phyloP scores from a whole-genome alignment of 2,113 vertebrate species.

The Poecilia latipinna region DNA sequence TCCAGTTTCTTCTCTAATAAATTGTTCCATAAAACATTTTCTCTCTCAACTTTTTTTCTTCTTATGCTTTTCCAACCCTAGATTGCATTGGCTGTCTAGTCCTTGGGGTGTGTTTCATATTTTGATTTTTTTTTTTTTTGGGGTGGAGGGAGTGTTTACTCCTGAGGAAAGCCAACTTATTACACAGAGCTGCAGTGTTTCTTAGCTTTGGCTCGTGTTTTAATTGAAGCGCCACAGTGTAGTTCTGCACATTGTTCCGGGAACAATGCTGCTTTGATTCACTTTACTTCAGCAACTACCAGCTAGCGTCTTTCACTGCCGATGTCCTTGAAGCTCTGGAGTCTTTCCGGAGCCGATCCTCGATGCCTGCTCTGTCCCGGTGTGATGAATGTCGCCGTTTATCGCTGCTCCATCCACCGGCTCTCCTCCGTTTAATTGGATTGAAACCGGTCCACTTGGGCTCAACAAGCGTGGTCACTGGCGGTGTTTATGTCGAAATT shows the following conservation, averaged over 20 bases:
- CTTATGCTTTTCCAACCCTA: constrained; percentile 9
- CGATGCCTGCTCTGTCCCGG: constrained; percentile 41
- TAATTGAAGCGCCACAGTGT: not conserved
- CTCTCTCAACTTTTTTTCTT: constrained; percentile 17
- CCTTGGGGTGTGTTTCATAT: constrained; percentile 41
- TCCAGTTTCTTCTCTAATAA: constrained; percentile 36
- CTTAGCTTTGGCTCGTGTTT: not conserved
- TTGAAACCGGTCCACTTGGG: constrained; percentile 65
- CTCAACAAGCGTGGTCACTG: constrained; percentile 38
- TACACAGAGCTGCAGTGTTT: constrained; percentile 5
- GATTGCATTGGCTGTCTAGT: constrained; percentile 6
- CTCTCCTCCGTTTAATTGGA: constrained; percentile 68
- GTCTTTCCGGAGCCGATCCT: constrained; percentile 33
- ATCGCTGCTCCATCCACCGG: constrained; percentile 46
- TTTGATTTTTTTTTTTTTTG: constrained; percentile 30
- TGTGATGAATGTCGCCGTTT: constrained; percentile 65
- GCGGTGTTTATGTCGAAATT: constrained; percentile 58
- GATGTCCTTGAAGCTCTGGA: constrained; percentile 17
- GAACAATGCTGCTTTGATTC: constrained; percentile 5
- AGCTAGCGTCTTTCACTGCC: not conserved
- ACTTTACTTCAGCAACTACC: not conserved
- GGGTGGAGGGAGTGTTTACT: constrained; percentile 35
- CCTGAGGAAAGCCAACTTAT: constrained; percentile 4
- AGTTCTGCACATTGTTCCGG: constrained; percentile 7
- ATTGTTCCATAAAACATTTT: constrained; percentile 33